Evolutionary conservation across 2,888 invertebrate species (phyloP).

Genomic region (Phasia obesa): DNA sequence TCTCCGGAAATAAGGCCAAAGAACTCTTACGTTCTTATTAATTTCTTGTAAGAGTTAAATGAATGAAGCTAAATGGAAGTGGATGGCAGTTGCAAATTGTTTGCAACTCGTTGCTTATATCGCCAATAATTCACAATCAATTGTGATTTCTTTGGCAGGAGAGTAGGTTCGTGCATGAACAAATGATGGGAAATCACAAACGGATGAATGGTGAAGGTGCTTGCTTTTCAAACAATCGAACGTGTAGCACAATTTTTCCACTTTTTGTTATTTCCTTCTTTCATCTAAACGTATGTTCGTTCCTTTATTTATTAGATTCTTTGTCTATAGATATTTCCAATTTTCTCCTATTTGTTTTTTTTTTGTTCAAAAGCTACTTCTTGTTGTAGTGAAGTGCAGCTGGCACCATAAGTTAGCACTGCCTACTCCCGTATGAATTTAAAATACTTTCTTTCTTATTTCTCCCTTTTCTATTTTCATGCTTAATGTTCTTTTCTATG

Average conservation of each 20-base stretch:
- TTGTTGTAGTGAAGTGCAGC: conserved; percentile 54
- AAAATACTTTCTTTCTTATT: conserved; percentile 15
- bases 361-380: conserved; percentile 10
- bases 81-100: conserved; percentile 51
- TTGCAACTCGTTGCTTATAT: conserved; percentile 57
- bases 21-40: conserved; percentile 22
- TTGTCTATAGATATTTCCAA: no score
- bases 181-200: conserved; percentile 14
- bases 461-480: conserved; percentile 14
- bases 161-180: not conserved
- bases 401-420: conserved; percentile 40
- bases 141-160: conserved; percentile 51
- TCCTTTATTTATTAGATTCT: not conserved
- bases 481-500: conserved; percentile 32
- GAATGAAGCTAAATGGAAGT: not conserved
- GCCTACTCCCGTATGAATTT: conserved; percentile 36
- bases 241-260: no score
- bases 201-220: not conserved
- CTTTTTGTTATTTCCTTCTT: not conserved
- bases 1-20: conserved; percentile 1
- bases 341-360: not conserved
- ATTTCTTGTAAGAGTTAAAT: conserved; percentile 27
- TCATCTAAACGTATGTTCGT: not conserved
- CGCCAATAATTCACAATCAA: conserved; percentile 69
- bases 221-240: conserved; percentile 18